These are phyloP conservation scores for Cryptotis parvus DNA, from an alignment of 2,113 vertebrate genomes.

Conservation along the genomic window DNA sequence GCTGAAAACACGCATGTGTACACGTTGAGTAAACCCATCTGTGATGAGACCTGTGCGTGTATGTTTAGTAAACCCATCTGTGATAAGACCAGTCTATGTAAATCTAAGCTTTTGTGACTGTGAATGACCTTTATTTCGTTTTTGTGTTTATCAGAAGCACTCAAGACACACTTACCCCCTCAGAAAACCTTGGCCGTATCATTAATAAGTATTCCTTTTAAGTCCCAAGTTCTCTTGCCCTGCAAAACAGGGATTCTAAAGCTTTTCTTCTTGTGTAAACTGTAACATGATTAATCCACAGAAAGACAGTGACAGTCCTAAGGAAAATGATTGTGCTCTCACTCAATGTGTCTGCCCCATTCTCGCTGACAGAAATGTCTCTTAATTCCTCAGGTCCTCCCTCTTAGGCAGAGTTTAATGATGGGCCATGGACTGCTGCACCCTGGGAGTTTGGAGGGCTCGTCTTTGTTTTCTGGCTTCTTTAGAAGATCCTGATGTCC, in stretches of 20 bases:
- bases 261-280: not conserved
- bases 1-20: not conserved
- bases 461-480: slow-evolving; percentile 62
- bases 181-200: not conserved
- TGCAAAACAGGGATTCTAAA: not conserved
- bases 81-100: not conserved
- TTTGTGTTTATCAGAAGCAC: not conserved
- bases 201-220: not conserved
- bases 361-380: not conserved
- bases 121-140: not conserved
- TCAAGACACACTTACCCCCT: not conserved
- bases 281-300: not conserved
- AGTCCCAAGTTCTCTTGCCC: not conserved
- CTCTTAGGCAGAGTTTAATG: slow-evolving; percentile 92
- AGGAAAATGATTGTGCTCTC: not conserved
- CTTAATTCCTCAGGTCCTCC: slow-evolving; percentile 88
- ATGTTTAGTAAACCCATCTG: not conserved
- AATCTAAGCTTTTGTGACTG: not conserved
- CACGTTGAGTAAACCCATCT: not conserved
- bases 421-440: not conserved
- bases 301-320: not conserved
- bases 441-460: slow-evolving; percentile 37
- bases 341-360: not conserved
- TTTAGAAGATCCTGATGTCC: slow-evolving; percentile 51
- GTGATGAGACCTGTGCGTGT: not conserved